Evolutionary conservation across 2,888 invertebrate species (phyloP), one percentile per base, ranked within the genome.

Genomic region (Eilema caniola): DNA sequence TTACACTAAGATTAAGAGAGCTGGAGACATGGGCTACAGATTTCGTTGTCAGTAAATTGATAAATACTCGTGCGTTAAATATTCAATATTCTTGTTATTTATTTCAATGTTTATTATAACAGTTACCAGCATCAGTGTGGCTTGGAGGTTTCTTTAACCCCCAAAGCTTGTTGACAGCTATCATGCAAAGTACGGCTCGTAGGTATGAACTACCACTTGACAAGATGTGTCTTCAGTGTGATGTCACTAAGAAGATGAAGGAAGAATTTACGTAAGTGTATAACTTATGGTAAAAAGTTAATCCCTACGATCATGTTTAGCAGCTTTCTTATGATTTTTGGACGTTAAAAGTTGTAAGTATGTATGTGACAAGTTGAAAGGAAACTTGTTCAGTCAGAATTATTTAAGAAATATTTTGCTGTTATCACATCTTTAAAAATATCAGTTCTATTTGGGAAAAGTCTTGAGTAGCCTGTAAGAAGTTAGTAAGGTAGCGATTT

Each of bases 91-190:
- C 7, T 65, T 33, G 33, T 4, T 10, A 33, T n/a, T 56, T 0
- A n/a, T 31, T 5, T 23, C 16, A 3, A 14, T 56, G 12, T 8
- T 41, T 20, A 14, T 12, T 59, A 8, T 20, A 37, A 60, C 84
- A 98, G 98, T 93, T 99, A 71, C 99, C 99, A 53, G 96, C 98
- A 2, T 98, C 98, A 60, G 99, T 99, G 23, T 99, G 99, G 99
- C 94, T 99, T 74, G 98, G 98, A 20, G 99, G 99, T n/a, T 99
- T 99, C 93, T 99, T 99, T 95, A 99, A 99, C 92, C 99, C 99
- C 0, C 99, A 99, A 93, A 99, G 99, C 57, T 96, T 99, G 84
- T 94, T 99, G 71, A 99, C 99, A 0, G 99, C 99, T 64, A 99
- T 99, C 85, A 99, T 99, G 99, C 99, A 99, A 94, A 99, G 98